phyloP scores from a whole-genome alignment of 2,797 vertebrate genomes.

The Margarornis squamiger region DNA sequence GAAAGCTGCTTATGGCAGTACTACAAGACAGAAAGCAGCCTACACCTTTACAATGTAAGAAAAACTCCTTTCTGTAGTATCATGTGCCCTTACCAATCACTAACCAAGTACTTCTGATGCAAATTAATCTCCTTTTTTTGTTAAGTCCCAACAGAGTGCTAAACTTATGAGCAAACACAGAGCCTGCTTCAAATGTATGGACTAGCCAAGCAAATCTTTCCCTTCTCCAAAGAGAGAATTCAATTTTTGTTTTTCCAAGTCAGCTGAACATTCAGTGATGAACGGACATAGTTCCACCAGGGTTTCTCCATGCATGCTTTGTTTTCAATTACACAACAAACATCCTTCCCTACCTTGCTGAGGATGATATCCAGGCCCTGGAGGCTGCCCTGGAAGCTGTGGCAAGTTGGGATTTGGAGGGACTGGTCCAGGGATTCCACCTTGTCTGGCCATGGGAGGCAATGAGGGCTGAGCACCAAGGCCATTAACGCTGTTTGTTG shows the following conservation, averaged over 20 bases:
- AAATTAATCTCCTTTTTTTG: background rate
- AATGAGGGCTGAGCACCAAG: slow-evolving; percentile 67
- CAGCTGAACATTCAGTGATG: background rate
- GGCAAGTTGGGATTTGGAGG: slow-evolving; percentile 77
- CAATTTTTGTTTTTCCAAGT: background rate
- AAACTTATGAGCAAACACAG: background rate
- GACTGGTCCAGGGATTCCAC: slow-evolving; percentile 75
- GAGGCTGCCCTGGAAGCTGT: slow-evolving; percentile 74
- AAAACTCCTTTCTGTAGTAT: background rate
- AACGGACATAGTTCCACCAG: background rate
- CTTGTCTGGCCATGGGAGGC: slow-evolving; percentile 66
- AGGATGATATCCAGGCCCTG: slow-evolving; percentile 68
- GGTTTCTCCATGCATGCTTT: background rate
- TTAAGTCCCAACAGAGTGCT: background rate
- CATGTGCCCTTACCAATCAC: background rate
- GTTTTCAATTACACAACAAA: background rate
- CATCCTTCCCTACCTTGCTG: slow-evolving; percentile 69
- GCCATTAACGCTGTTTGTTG: slow-evolving; percentile 67
- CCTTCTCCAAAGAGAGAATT: background rate
- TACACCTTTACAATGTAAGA: background rate
- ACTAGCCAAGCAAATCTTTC: background rate
- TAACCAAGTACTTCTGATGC: background rate
- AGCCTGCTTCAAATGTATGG: background rate
- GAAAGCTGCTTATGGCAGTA: background rate
- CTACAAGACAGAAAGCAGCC: background rate